Conservation (phyloP, 2,888 invertebrate species). For the Coremacera marginata region DNA sequence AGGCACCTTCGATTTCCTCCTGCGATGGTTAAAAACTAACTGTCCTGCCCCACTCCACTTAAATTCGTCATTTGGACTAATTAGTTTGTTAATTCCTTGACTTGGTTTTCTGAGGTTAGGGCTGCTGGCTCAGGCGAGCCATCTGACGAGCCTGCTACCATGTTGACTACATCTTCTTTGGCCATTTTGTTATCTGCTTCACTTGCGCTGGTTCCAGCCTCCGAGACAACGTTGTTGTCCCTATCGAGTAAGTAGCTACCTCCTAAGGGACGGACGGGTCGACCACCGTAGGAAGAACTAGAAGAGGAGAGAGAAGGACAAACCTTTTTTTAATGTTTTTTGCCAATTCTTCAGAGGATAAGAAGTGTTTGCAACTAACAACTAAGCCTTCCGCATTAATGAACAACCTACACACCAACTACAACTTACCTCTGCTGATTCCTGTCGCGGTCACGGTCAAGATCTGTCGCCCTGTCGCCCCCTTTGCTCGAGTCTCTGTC, state of each 20-base stretch:
- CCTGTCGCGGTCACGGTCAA: slow-evolving; percentile 50
- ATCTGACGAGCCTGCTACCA: neutral
- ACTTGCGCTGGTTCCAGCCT: slow-evolving; percentile 52
- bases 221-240: slow-evolving; percentile 59
- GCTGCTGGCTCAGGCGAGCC: neutral
- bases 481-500: slow-evolving; percentile 55
- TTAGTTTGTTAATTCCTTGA: neutral
- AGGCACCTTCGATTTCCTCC: too few species aligned
- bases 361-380: neutral
- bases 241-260: slow-evolving; percentile 68
- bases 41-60: neutral
- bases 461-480: slow-evolving; percentile 48
- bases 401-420: slow-evolving; percentile 42
- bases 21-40: too few species aligned
- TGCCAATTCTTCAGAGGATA: slow-evolving; percentile 49
- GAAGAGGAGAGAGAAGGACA: slow-evolving; percentile 67
- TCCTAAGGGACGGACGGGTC: slow-evolving; percentile 64
- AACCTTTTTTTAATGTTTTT: slow-evolving; percentile 67
- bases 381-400: neutral
- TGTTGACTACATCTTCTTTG: neutral
- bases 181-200: slow-evolving; percentile 41
- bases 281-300: slow-evolving; percentile 69
- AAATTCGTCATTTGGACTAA: neutral
- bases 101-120: neutral
- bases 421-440: slow-evolving; percentile 63